A percentile compares a stretch with the other conserved stretches of the same genome.
Conservation (phyloP, 2,113 vertebrate genomes). For the Malaclemys terrapin region DNA sequence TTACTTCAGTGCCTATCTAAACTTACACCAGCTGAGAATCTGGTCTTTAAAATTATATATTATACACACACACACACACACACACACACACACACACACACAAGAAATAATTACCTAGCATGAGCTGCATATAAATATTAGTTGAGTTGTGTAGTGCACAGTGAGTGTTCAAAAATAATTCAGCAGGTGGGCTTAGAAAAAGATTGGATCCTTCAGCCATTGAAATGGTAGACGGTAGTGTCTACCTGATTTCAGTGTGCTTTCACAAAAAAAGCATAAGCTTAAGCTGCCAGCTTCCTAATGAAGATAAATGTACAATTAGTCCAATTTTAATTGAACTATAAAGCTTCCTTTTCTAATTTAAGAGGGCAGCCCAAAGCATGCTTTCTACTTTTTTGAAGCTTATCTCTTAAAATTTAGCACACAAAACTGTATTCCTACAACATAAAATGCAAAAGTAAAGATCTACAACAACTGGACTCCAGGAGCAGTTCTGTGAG, state of each 20-base stretch:
- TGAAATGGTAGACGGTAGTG: background rate
- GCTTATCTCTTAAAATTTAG: background rate
- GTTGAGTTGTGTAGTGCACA: background rate
- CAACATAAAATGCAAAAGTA: background rate
- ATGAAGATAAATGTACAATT: background rate
- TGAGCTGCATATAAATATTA: background rate
- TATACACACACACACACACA: too few relatives aligned
- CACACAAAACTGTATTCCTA: background rate
- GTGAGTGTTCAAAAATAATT: background rate
- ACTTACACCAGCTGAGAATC: background rate
- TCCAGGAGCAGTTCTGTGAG: background rate
- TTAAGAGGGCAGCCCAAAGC: background rate
- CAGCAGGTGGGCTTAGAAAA: background rate
- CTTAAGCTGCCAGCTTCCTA: background rate
- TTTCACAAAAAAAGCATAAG: background rate
- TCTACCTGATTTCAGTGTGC: background rate
- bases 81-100: too few relatives aligned
- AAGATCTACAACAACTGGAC: background rate
- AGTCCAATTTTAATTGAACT: background rate
- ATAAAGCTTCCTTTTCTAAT: background rate
- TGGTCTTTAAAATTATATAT: accelerated
- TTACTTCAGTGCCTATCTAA: background rate
- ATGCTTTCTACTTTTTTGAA: background rate
- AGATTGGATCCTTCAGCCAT: background rate
- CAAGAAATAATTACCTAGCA: background rate